Conservation (phyloP, 2,888 invertebrate species). For the Parelbella ahira region DNA sequence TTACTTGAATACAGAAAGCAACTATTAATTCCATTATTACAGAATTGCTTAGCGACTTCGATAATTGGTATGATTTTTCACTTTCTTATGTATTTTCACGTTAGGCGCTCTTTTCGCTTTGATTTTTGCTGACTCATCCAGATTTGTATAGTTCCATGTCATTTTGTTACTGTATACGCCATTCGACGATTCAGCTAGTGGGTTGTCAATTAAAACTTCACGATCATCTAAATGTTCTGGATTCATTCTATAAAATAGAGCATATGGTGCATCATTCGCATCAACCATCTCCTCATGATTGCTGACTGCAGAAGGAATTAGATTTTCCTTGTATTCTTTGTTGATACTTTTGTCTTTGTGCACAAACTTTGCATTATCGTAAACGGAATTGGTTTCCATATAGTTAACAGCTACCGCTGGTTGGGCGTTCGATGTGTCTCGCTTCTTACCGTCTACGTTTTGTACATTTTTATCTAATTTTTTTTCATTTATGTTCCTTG, state of each 20-base stretch:
- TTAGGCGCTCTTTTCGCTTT: conserved; percentile 30
- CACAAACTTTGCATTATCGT: conserved; percentile 37
- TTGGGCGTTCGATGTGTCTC: conserved; percentile 17
- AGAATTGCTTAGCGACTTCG: conserved; percentile 28
- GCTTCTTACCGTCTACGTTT: conserved; percentile 27
- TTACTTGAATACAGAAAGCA: too few species aligned
- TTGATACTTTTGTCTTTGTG: conserved; percentile 36
- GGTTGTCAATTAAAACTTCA: conserved; percentile 13
- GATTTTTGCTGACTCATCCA: conserved; percentile 6
- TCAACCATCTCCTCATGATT: conserved; percentile 39
- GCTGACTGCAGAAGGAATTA: conserved; percentile 33
- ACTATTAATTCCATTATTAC: too few species aligned
- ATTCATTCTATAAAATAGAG: conserved; percentile 53
- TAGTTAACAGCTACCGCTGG: background rate
- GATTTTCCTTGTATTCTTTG: conserved; percentile 26
- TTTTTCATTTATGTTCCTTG: too few species aligned
- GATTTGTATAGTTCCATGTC: conserved; percentile 1
- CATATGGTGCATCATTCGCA: conserved; percentile 43
- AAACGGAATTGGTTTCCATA: background rate
- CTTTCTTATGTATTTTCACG: conserved; percentile 36
- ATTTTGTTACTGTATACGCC: background rate
- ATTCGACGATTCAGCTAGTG: background rate
- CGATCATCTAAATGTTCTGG: conserved; percentile 38
- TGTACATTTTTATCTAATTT: conserved; percentile 28
- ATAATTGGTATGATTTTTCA: conserved; percentile 38